phyloP scores from a whole-genome alignment of 2,797 vertebrate genomes.

The Sebastiscus albofasciatus region DNA sequence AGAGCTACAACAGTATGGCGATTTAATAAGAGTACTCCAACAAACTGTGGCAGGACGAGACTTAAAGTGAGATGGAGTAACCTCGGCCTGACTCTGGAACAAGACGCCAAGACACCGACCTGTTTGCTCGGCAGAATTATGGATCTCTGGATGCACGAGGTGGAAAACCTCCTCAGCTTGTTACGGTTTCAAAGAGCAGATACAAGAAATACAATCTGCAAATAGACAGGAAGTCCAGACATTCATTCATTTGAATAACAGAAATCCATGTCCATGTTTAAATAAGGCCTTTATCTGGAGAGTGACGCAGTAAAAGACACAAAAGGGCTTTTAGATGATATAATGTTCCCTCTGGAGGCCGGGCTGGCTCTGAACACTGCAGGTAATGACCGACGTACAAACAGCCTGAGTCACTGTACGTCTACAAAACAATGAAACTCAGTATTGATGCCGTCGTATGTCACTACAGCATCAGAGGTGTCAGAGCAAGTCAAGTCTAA shows the following conservation, averaged over 20 bases:
- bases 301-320: neutral
- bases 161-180: neutral
- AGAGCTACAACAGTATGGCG: constrained; percentile 81
- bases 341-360: neutral
- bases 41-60: constrained; percentile 69
- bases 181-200: neutral
- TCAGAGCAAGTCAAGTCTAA: neutral
- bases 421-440: neutral
- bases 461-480: neutral
- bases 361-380: neutral
- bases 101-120: constrained; percentile 6
- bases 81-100: constrained; percentile 41
- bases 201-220: neutral
- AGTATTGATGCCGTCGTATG: neutral
- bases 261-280: neutral
- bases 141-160: constrained; percentile 7
- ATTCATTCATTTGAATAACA: neutral
- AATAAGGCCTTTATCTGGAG: neutral
- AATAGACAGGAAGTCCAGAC: neutral
- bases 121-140: constrained; percentile 27
- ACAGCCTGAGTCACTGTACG: neutral
- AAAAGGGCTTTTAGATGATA: neutral
- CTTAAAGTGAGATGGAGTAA: constrained; percentile 58
- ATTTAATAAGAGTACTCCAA: constrained; percentile 80
- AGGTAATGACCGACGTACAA: neutral